A percentile compares a stretch with the other conserved stretches of the same genome.
These are phyloP conservation scores for Calycopis cecrops DNA, from an alignment of 1,140 invertebrate genomes.

Conservation along the genomic window DNA sequence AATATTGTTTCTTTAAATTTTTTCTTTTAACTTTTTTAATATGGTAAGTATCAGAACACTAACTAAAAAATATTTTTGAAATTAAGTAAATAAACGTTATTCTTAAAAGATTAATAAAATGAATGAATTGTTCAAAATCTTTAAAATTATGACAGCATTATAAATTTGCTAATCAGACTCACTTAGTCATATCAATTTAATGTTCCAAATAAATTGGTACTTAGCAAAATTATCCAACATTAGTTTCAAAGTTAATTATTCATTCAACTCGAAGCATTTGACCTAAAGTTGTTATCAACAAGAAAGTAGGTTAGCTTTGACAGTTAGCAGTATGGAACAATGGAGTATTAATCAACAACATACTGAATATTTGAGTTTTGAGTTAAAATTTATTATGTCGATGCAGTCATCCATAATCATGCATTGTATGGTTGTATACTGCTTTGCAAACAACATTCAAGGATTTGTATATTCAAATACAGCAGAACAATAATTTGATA, in stretches of 20 bases:
- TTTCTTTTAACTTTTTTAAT: no score
- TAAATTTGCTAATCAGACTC: background rate
- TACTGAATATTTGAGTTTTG: slow-evolving; percentile 11
- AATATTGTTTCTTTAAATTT: no score
- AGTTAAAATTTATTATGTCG: slow-evolving; percentile 6
- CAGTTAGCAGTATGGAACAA: slow-evolving; percentile 17
- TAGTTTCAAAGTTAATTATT: slow-evolving; percentile 21
- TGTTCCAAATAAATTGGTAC: slow-evolving; percentile 2
- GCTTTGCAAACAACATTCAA: slow-evolving; percentile 8
- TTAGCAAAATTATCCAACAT: slow-evolving; percentile 15
- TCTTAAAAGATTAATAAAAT: no score
- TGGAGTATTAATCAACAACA: slow-evolving; percentile 13
- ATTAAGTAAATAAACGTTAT: no score
- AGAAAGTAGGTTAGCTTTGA: slow-evolving; percentile 30
- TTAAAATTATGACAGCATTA: no score
- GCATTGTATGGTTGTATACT: slow-evolving; percentile 3
- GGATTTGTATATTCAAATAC: slow-evolving; percentile 6
- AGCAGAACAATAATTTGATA: background rate
- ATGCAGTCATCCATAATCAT: slow-evolving; percentile 4
- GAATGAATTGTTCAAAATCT: no score
- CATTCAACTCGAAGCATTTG: slow-evolving; percentile 21
- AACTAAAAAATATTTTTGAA: no score
- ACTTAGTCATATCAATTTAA: slow-evolving; percentile 3
- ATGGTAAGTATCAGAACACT: no score
- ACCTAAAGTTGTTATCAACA: slow-evolving; percentile 26